These are phyloP conservation scores for Campopleginae sp. DNA, from an alignment of 2,888 invertebrate species.

Conservation along the genomic window DNA sequence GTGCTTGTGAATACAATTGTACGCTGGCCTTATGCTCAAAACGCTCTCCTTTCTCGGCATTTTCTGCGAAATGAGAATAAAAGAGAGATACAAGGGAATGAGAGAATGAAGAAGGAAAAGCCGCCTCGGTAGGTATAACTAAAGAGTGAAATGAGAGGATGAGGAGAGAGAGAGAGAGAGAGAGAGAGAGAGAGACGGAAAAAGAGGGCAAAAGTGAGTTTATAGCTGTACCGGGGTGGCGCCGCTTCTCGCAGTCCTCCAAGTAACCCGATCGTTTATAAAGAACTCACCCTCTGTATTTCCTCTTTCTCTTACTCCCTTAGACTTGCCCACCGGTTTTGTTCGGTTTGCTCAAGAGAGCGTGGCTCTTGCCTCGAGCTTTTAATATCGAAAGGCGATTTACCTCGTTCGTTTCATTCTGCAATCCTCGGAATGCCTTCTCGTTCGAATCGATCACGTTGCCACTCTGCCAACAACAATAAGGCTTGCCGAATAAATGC, in stretches of 20 bases:
- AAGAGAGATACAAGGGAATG: slow-evolving; percentile 49
- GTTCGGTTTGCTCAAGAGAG: slow-evolving; percentile 41
- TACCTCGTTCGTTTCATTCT: slow-evolving; percentile 73
- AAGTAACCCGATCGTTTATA: slow-evolving; percentile 67
- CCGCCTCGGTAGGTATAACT: slow-evolving; percentile 24
- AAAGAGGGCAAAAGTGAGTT: slow-evolving; percentile 58
- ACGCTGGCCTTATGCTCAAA: slow-evolving; percentile 79
- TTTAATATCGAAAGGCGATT: slow-evolving; percentile 69
- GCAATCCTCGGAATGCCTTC: slow-evolving; percentile 70
- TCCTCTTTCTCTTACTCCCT: slow-evolving; percentile 27
- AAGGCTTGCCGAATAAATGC: slow-evolving; percentile 32
- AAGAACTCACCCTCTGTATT: slow-evolving; percentile 17
- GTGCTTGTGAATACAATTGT: slow-evolving; percentile 82
- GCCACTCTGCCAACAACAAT: slow-evolving; percentile 70
- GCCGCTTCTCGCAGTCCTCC: slow-evolving; percentile 51
- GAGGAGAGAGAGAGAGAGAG: background rate
- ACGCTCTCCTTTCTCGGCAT: slow-evolving; percentile 80
- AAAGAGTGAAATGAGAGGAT: slow-evolving; percentile 32
- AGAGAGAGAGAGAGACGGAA: slow-evolving; percentile 5
- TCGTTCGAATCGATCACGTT: slow-evolving; percentile 67
- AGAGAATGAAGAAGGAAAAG: slow-evolving; percentile 42
- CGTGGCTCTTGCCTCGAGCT: slow-evolving; percentile 49
- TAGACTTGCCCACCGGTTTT: slow-evolving; percentile 47
- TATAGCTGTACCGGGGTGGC: slow-evolving; percentile 42
- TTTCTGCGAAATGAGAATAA: slow-evolving; percentile 75